Base-by-base conservation (phyloP, 1,140 invertebrate species). In the Eulimnadia texana region DNA sequence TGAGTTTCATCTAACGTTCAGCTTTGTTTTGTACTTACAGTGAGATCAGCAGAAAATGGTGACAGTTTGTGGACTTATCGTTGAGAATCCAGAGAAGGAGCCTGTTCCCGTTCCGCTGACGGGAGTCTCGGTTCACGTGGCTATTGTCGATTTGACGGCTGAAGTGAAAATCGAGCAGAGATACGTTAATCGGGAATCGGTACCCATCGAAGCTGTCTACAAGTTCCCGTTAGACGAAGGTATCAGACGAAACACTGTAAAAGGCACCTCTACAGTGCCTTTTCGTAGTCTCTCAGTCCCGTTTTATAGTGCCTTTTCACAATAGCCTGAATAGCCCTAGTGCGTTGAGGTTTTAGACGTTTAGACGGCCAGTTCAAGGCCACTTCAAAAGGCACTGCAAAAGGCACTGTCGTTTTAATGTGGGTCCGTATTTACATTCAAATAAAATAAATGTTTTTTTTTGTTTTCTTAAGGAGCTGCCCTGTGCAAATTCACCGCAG, bases 141-240 rank as follows among this genome's bases (percentile, higher is more conserved):
- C n/a, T 16, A 61, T 61, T 23, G 10, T 55, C 42, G 60, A 61
- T 42, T 19, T 61, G 2, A 25, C 11, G 23, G 60, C 60, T 1
- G 23, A 61, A 55, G 60, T 61, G 23, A 52, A 23, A 28, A 52
- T 61, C 23, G 60, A 52, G 16, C 60, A 61, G 28, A 23, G 49
- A 3, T 61, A 61, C 52, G 27, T 28, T 3, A 61, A 61, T 28
- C 23, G n/a, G 51, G 60, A 61, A 53, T 29, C 16, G 49, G 27
- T 23, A 20, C 60, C 60, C 19, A 61, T 61, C n/a, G 60, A 61
- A 54, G 49, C 60, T 28, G 51, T 61, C 20, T 61, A 61, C 23
- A 53, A 53, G 10, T 61, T 61, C 29, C 49, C 60, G 2, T 22
- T 61, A n/a, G 60, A 55, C 23, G 60, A 61, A 54, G 60, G 60